Evolutionary conservation across 2,797 vertebrate species (phyloP).

Genomic region (Denticeps clupeoides): DNA sequence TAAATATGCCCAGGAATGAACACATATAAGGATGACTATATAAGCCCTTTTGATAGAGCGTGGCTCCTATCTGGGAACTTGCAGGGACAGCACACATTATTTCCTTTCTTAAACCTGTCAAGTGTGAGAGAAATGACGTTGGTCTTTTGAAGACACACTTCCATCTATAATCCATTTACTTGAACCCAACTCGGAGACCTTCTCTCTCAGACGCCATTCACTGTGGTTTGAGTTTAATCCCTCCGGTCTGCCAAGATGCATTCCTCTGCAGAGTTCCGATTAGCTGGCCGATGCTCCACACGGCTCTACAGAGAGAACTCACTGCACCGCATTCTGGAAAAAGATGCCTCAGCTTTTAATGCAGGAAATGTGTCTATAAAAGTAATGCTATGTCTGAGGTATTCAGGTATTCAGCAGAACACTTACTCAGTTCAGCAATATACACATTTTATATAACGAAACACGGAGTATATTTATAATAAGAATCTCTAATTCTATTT

Average conservation of each 20-base stretch:
- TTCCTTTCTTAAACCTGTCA: background rate
- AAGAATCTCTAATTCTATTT: slow-evolving; percentile 35
- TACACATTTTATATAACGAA: slow-evolving; percentile 5
- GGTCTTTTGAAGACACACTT: slow-evolving; percentile 13
- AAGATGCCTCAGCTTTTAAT: too few relatives aligned
- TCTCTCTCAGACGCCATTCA: slow-evolving; percentile 34
- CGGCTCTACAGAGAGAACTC: slow-evolving; percentile 20
- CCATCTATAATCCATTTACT: slow-evolving; percentile 25
- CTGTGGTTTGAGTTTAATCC: slow-evolving; percentile 8
- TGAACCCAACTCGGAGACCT: slow-evolving; percentile 27
- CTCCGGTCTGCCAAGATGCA: slow-evolving; percentile 36
- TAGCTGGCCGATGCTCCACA: slow-evolving; percentile 24
- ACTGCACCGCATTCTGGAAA: too few relatives aligned
- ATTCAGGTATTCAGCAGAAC: too few relatives aligned
- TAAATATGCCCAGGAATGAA: too few relatives aligned
- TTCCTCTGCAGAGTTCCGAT: slow-evolving; percentile 20
- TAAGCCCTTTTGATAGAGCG: too few relatives aligned
- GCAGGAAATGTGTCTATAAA: too few relatives aligned
- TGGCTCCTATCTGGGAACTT: too few relatives aligned
- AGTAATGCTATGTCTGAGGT: too few relatives aligned
- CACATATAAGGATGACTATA: too few relatives aligned
- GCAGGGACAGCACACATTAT: background rate
- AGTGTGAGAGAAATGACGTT: slow-evolving; percentile 4
- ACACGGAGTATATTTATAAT: background rate
- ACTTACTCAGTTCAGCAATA: slow-evolving; percentile 20